Conservation (phyloP, 2,113 vertebrate genomes). For the Gorsachius goisagi region DNA sequence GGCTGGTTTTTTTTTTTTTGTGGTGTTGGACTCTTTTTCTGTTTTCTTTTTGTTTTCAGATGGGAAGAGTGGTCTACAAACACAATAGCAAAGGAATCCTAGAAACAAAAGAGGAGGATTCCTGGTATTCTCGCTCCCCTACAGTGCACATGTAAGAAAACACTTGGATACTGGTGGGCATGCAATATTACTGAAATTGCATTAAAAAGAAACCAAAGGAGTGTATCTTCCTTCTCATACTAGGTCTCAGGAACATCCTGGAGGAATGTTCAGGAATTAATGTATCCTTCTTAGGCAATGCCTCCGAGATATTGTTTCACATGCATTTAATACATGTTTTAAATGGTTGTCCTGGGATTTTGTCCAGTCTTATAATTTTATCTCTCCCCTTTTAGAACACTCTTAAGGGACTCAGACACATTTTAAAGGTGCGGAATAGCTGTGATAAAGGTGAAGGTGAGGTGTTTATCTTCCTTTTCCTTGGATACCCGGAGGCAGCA, state of each 20-base stretch:
- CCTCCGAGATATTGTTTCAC: not conserved
- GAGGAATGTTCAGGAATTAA: not conserved
- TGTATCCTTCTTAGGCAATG: not conserved
- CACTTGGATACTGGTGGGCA: not conserved
- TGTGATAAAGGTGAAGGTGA: not conserved
- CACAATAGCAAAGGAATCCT: not conserved
- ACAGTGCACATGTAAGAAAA: not conserved
- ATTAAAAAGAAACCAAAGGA: not conserved
- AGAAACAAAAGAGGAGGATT: not conserved
- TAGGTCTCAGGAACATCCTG: not conserved
- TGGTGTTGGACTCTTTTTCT: not conserved
- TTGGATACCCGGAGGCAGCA: not conserved
- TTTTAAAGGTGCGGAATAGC: not conserved
- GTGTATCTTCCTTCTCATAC: not conserved
- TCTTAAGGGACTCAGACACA: not conserved
- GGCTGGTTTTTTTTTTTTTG: not conserved
- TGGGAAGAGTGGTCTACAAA: not conserved
- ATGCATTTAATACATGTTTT: not conserved
- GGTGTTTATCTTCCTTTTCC: not conserved
- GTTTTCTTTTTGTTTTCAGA: not conserved
- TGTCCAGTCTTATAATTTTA: not conserved
- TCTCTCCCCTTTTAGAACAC: not conserved
- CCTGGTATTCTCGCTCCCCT: not conserved
- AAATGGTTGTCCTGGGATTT: not conserved
- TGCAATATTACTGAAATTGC: not conserved